Percentiles rank a stretch among this genome's conserved stretches.
phyloP scores from a whole-genome alignment of 2,888 invertebrate genomes.

The Noctua fimbriata region DNA sequence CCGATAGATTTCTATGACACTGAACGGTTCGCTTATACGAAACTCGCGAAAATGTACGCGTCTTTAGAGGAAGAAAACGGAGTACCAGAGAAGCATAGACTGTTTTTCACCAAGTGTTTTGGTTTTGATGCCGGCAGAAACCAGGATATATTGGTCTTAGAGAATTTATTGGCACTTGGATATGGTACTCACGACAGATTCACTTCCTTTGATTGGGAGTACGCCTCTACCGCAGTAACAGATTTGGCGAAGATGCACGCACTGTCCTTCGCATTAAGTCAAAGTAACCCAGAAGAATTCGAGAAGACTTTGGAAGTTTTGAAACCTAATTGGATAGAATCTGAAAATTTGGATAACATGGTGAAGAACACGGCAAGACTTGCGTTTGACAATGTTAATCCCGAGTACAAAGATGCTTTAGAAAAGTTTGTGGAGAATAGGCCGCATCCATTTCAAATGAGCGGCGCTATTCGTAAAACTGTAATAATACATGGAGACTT shows the following conservation, averaged over 20 bases:
- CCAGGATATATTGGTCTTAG: conserved; percentile 59
- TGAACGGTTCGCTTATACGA: conserved; percentile 50
- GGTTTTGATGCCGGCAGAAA: conserved; percentile 39
- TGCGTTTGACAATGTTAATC: conserved; percentile 54
- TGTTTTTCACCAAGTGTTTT: conserved; percentile 54
- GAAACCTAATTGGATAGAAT: neutral
- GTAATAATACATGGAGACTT: conserved; percentile 55
- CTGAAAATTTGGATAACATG: neutral
- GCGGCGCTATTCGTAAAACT: neutral
- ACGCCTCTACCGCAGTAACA: conserved; percentile 55
- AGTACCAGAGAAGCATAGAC: conserved; percentile 47
- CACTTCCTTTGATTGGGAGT: conserved; percentile 61
- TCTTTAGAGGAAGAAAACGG: conserved; percentile 43
- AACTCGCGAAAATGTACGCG: conserved; percentile 38
- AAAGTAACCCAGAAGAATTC: conserved; percentile 56
- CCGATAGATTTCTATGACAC: conserved; percentile 27
- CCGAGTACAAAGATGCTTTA: conserved; percentile 68
- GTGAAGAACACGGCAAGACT: conserved; percentile 27
- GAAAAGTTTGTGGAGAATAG: conserved; percentile 47
- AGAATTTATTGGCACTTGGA: conserved; percentile 58
- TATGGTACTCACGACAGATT: conserved; percentile 66
- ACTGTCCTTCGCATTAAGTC: conserved; percentile 72
- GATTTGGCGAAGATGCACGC: conserved; percentile 77
- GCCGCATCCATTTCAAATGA: neutral
- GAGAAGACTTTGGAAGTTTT: neutral